Evolutionary conservation across 2,113 vertebrate genomes (phyloP).

Genomic region (Scatophagus argus): DNA sequence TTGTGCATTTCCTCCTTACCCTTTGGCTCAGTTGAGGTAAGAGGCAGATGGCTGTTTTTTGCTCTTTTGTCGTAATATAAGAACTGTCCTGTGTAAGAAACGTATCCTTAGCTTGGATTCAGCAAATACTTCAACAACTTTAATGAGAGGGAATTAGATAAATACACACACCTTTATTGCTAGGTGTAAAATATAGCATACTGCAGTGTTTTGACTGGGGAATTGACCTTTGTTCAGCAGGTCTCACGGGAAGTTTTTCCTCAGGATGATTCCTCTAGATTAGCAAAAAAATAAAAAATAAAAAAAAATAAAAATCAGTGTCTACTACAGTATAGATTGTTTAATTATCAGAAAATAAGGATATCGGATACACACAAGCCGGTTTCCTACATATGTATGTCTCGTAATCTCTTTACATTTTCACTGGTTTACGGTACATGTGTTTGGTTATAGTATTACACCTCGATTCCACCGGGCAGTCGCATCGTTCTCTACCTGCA

Average conservation of each 20-base stretch:
- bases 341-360: neutral
- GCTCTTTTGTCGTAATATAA: neutral
- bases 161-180: constrained; percentile 48
- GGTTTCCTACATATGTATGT: neutral
- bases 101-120: neutral
- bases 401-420: neutral
- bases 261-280: too few species aligned
- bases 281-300: too few species aligned
- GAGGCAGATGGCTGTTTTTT: constrained; percentile 41
- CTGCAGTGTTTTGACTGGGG: neutral
- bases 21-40: constrained; percentile 44
- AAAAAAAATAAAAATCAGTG: neutral
- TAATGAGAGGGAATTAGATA: neutral
- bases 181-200: constrained; percentile 23
- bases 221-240: neutral
- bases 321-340: neutral
- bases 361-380: neutral
- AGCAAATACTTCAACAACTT: neutral
- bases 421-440: neutral
- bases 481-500: too few species aligned
- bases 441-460: neutral
- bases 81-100: neutral
- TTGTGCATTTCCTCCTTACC: neutral
- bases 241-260: neutral
- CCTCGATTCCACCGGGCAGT: too few species aligned